phyloP scores from a whole-genome alignment of 1,140 invertebrate species.

The Sipha flava region DNA sequence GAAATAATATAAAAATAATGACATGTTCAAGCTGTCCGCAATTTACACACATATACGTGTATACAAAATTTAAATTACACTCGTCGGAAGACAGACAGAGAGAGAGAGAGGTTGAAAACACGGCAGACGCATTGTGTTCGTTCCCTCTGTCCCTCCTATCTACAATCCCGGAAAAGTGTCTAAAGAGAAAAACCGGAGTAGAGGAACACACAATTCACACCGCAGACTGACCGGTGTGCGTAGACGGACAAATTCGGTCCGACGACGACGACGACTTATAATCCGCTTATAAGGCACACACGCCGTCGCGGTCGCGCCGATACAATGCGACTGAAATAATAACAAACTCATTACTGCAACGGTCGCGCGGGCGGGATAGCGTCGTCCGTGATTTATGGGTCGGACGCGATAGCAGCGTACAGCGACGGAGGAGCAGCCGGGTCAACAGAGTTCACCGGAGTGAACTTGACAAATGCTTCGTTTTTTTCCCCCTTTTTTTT shows the following conservation, averaged over 20 bases:
- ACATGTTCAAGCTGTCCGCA: no score
- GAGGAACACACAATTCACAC: neutral
- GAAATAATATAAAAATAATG: neutral
- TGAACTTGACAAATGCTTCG: constrained; percentile 13
- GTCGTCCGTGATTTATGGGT: constrained; percentile 16
- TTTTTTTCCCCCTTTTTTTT: neutral
- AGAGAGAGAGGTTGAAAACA: neutral
- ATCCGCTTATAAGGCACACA: constrained; percentile 21
- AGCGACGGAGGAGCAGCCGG: neutral
- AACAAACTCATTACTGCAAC: constrained; percentile 28
- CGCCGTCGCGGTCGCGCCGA: neutral
- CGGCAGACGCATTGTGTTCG: neutral
- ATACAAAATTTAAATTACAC: neutral
- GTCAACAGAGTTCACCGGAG: constrained; percentile 28
- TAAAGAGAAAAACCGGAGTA: neutral
- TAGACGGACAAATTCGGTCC: no score
- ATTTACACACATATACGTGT: neutral
- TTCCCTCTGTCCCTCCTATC: no score
- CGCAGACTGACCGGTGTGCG: neutral
- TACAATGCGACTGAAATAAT: constrained; percentile 28
- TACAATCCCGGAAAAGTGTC: neutral
- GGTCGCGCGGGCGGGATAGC: constrained; percentile 3
- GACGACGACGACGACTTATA: neutral
- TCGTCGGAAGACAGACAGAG: neutral
- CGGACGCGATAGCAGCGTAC: neutral